Base-by-base conservation (phyloP, 1,140 invertebrate genomes). In the Hermetia illucens region DNA sequence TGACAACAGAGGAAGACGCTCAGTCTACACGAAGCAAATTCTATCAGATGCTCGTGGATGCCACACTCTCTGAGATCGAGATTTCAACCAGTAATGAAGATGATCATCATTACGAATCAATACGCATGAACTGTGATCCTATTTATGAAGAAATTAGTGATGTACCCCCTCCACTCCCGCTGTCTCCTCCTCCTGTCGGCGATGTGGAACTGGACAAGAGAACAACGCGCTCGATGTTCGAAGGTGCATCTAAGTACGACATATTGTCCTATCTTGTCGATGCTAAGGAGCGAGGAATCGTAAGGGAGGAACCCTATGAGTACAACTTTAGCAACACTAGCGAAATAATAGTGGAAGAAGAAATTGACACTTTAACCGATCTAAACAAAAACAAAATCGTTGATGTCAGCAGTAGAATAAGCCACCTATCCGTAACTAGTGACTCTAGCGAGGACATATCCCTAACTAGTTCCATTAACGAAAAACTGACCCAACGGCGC, bases 101-200 rank as follows among this genome's bases (percentile, higher is more conserved):
- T 38, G 73, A 77, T 45, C 75, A 85, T 64, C 74, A 80, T 38
- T 85, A 86, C 44, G 83, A 86, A 52, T 73, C 79, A 15, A 83
- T 86, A 19, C 68, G 77, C 29, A 48, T 68, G n/a, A 72, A 72
- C 32, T 46, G 55, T n/a, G 84, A 89, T 63, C 84, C 83, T 3
- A 89, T 89, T 51, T 89, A 89, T 53, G 85, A 89, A 63, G 85
- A 90, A 63, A 84, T 88, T 35, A 70, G 72, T 8, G 80, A 84
- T 44, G 77, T 80, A 46, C 82, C 81, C 6, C 82, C 79, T 13
- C 80, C 80, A 5, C 52, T 84, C 36, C 82, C 82, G 2, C 50
- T 79, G 0, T 79, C 77, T 46, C 79, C 79, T 8, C 79, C 81
- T 4, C 82, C 77, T 0, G 54, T 69, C 0, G 64, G 77, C 43